These are phyloP conservation scores for Aleiodes alternator DNA, from an alignment of 2,888 invertebrate genomes.

Conservation along the genomic window DNA sequence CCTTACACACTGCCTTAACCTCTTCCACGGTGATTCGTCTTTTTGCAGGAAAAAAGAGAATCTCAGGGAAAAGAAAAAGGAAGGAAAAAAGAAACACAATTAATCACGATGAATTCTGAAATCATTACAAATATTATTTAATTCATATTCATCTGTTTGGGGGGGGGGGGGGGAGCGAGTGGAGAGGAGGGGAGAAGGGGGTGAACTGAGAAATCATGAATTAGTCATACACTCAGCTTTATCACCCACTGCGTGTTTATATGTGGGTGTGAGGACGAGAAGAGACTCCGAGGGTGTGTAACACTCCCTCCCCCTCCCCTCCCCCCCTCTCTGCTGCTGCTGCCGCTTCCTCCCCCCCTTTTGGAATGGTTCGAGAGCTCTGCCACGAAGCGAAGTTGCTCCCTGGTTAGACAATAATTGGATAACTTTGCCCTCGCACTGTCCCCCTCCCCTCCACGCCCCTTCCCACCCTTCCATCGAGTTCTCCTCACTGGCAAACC, in stretches of 20 bases:
- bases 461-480: conserved; percentile 71
- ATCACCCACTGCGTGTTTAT: conserved; percentile 46
- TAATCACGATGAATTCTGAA: no score
- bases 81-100: conserved; percentile 51
- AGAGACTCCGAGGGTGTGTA: conserved; percentile 51
- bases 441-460: conserved; percentile 53
- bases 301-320: conserved; percentile 50
- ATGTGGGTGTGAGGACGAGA: conserved; percentile 54
- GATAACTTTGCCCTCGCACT: conserved; percentile 73
- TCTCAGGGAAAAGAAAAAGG: conserved; percentile 62
- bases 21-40: neutral
- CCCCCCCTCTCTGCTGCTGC: conserved; percentile 31
- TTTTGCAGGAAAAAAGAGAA: conserved; percentile 12
- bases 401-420: conserved; percentile 76
- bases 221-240: no score
- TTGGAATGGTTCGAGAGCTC: conserved; percentile 39
- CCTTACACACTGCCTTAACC: conserved; percentile 42
- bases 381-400: conserved; percentile 72
- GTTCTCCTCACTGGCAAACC: conserved; percentile 68
- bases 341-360: conserved; percentile 43
- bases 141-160: no score
- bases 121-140: no score
- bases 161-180: no score
- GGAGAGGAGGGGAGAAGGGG: no score
- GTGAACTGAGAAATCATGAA: no score